Conservation (phyloP, 2,888 invertebrate genomes). For the Euphydryas editha region DNA sequence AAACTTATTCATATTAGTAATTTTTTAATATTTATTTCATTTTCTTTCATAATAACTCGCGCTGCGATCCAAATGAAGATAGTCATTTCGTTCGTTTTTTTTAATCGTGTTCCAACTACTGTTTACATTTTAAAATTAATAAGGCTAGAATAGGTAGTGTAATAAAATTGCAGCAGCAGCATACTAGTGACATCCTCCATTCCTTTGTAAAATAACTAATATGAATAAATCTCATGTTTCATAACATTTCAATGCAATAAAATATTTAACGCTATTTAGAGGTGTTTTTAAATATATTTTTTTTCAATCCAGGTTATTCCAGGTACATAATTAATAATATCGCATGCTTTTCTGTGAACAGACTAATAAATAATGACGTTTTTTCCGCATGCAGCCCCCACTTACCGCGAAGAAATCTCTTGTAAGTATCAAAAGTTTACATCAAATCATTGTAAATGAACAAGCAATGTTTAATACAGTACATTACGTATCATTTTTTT, state of each 20-base stretch:
- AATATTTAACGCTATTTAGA: background rate
- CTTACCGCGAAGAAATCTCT: conserved; percentile 78
- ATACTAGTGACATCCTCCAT: background rate
- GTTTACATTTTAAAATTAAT: too few species aligned
- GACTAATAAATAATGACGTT: conserved; percentile 51
- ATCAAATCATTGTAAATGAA: conserved; percentile 3
- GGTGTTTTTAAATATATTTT: background rate
- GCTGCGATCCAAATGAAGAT: too few species aligned
- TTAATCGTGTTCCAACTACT: background rate
- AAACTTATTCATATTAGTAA: conserved; percentile 16
- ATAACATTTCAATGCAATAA: conserved; percentile 7
- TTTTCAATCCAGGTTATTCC: conserved; percentile 23
- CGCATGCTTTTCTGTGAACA: conserved; percentile 41
- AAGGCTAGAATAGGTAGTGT: too few species aligned
- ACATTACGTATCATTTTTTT: too few species aligned
- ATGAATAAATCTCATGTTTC: background rate
- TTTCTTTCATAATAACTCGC: background rate
- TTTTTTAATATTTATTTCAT: background rate
- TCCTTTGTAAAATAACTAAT: background rate
- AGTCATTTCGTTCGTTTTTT: background rate
- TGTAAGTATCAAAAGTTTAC: conserved; percentile 67
- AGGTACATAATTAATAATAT: conserved; percentile 31
- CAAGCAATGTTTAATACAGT: conserved; percentile 7
- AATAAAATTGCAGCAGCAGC: background rate
- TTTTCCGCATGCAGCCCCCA: conserved; percentile 82